Conservation (phyloP, 2,113 vertebrate genomes). For the Bucco capensis region DNA sequence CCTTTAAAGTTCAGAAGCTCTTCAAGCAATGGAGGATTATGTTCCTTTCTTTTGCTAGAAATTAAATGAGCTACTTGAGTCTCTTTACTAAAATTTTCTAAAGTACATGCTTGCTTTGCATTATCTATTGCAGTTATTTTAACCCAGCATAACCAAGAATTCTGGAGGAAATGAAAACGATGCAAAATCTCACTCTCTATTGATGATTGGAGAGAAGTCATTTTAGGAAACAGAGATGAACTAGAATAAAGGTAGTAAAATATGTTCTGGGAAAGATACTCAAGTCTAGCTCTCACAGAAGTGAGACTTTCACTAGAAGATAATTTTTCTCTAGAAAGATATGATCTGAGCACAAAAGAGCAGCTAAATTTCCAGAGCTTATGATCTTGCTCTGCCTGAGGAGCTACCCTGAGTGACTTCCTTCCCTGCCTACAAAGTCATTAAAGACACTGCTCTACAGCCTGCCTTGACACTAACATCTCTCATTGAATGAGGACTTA, state of each 20-base stretch:
- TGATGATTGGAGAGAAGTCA: neutral
- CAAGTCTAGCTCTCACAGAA: neutral
- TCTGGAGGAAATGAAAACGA: neutral
- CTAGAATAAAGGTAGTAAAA: neutral
- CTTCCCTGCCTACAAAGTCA: neutral
- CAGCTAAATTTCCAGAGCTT: neutral
- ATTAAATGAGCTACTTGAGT: neutral
- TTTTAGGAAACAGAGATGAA: constrained; percentile 2
- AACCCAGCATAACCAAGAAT: neutral
- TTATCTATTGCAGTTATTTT: neutral
- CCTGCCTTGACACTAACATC: neutral
- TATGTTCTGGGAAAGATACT: neutral
- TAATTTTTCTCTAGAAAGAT: neutral
- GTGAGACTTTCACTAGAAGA: neutral
- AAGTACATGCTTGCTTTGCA: neutral
- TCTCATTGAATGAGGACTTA: neutral
- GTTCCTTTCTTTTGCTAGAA: constrained; percentile 17
- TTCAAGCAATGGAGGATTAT: neutral
- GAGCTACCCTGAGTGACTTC: neutral
- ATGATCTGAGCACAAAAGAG: neutral
- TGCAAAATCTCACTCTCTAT: neutral
- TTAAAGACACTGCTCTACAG: neutral
- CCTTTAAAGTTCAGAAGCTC: constrained; percentile 7
- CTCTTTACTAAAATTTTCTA: neutral
- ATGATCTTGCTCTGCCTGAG: neutral